Evolutionary conservation across 2,888 invertebrate species (phyloP), one percentile per base, ranked within the genome.

Genomic region (Linnaemya vulpina): DNA sequence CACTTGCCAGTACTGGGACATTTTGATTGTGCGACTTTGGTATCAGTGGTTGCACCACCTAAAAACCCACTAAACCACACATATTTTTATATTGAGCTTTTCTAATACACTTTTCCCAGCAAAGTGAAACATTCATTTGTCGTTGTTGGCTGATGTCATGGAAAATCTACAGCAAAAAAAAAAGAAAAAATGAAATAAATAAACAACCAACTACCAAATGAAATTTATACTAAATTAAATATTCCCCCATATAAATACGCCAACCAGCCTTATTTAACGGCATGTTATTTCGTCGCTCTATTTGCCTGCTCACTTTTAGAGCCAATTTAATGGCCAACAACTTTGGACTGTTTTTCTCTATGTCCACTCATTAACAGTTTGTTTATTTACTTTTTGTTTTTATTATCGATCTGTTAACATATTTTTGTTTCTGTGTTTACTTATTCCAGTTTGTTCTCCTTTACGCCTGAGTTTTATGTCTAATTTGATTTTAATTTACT

Each of bases 21-120:
- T 43, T 43, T 75, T 17, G 46, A 40, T 22, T 74, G 22, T 20
- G 15, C 11, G 9, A 67, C 20, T n/a, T 40, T 75, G 1, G 17
- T 73, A 71, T 60, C 25, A 43, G 49, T 77, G 20, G 62, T 63
- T 71, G 60, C 73, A 82, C 82, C 82, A 85, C 85, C 82, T 84
- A 81, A 81, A 81, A 84, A 84, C 84, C 81, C 70, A 82, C 85
- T 85, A 85, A 85, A 78, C 70, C 78, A 68, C 51, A 55, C 67
- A 46, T n/a, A n/a, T 30, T 63, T 76, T 58, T 35, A n/a, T 13
- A 30, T 49, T 62, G 9, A 49, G 30, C 17, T 22, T 58, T 67
- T 51, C 7, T 20, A 30, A 35, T 22, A 9, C 7, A 43, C 5
- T 76, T 58, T 43, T 46, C 20, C 51, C 20, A 77, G n/a, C 43